Conservation (phyloP, 2,113 vertebrate genomes). For the Zapornia atra region DNA sequence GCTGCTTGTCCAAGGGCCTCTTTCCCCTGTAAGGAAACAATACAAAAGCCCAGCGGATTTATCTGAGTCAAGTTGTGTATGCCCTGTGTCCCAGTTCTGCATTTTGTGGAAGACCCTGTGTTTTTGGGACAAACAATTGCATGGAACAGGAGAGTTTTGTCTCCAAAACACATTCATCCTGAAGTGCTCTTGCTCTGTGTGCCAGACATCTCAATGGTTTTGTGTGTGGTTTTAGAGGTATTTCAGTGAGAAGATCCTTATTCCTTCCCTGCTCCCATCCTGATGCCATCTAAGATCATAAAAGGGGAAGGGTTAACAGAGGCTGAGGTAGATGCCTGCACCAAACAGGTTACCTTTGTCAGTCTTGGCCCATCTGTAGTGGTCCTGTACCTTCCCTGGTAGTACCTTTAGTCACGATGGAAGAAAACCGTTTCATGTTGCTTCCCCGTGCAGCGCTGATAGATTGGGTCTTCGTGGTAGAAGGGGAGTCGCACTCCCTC, state of each 20-base stretch:
- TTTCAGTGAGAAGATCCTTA: neutral
- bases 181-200: neutral
- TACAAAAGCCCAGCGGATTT: neutral
- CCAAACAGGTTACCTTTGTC: neutral
- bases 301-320: constrained; percentile 25
- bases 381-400: constrained; percentile 46
- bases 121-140: neutral
- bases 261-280: neutral
- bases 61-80: neutral
- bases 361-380: constrained; percentile 49
- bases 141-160: neutral
- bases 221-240: constrained; percentile 35
- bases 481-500: constrained; percentile 29
- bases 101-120: neutral
- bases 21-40: neutral
- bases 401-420: constrained; percentile 10
- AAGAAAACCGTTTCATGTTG: constrained; percentile 27
- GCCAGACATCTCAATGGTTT: neutral
- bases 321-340: constrained; percentile 2
- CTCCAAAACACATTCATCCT: constrained; percentile 41
- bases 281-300: neutral
- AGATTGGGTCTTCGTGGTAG: constrained; percentile 25
- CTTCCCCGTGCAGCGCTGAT: constrained; percentile 43
- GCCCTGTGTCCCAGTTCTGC: neutral
- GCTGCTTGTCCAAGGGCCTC: neutral